Evolutionary conservation across 1,140 invertebrate genomes (phyloP), one percentile per base, ranked within the genome.

Genomic region (Choristoneura fumiferana): DNA sequence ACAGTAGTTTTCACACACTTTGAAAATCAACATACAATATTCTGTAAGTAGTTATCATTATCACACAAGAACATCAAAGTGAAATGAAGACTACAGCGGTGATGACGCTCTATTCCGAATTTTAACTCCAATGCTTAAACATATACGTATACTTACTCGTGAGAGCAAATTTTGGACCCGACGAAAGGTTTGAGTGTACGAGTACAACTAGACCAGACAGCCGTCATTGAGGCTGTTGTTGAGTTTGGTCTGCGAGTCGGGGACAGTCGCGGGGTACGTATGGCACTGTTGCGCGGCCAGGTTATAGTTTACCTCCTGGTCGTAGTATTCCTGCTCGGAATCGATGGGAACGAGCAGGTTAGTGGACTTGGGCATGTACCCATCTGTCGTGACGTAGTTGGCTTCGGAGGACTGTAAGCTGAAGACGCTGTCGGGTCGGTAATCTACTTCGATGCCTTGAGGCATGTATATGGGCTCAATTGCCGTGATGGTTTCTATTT

Each of bases 221-320:
- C 89, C 88, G 60, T 90, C 88, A 71, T 90, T 89, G 34, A 90
- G 80, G 63, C 75, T 80, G 71, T 84, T 88, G 60, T 81, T 81
- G 62, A 88, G 75, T 75, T 90, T 90, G 13, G 69, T 64, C 59
- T 85, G 76, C 36, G 78, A 59, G 12, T 87, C 84, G 36, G 74
- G 63, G 18, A 80, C 68, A 4, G 77, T 81, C 22, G 73, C 69
- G 1, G 77, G 78, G 62, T 87, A 89, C 5, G 70, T 81, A 63
- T 89, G 85, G 70, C 87, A 90, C 65, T 84, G 86, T 34, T 81
- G 86, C 0, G 71, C 54, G 17, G 69, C 60, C 35, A 75, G 17
- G 38, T 74, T 78, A 55, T 89, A 89, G 54, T 78, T 83, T 10
- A 77, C 70, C 49, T 90, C 84, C 8, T 73, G 69, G 8, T 90